These are phyloP conservation scores for Xanthia icteritia DNA, from an alignment of 2,888 invertebrate genomes.

Conservation along the genomic window DNA sequence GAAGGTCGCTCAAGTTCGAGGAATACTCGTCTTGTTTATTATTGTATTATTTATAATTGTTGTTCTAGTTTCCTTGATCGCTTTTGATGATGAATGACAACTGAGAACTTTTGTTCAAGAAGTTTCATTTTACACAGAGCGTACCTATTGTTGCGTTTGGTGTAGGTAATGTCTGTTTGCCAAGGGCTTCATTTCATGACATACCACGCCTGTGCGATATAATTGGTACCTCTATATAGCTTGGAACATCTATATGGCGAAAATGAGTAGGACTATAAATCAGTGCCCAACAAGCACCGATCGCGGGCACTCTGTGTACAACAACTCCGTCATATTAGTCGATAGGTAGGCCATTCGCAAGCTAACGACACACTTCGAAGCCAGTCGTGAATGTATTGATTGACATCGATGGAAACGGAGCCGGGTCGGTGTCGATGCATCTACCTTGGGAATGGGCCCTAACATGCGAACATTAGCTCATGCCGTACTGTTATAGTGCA, in stretches of 20 bases:
- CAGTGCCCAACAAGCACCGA: constrained; percentile 41
- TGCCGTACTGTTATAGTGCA: constrained; percentile 50
- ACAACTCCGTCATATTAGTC: constrained; percentile 62
- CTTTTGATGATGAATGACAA: constrained; percentile 1
- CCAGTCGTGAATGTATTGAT: constrained; percentile 75
- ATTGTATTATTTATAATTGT: constrained; percentile 24
- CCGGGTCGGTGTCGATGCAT: constrained; percentile 67
- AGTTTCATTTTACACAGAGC: neutral
- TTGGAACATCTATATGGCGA: constrained; percentile 23
- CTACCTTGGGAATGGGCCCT: constrained; percentile 67
- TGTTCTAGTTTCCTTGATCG: neutral
- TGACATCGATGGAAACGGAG: constrained; percentile 78
- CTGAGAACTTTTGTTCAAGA: neutral
- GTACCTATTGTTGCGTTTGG: neutral
- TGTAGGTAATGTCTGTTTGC: neutral
- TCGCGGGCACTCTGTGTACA: constrained; percentile 44
- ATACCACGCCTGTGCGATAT: constrained; percentile 30
- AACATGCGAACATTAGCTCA: constrained; percentile 59
- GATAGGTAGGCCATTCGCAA: constrained; percentile 64
- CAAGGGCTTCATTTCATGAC: constrained; percentile 2
- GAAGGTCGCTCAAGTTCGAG: constrained; percentile 46
- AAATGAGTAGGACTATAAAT: constrained; percentile 52
- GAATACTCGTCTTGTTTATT: constrained; percentile 11
- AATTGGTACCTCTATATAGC: constrained; percentile 11
- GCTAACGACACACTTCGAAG: constrained; percentile 73